Conservation (phyloP, 1,140 invertebrate species). For the Drosophila ananassae region DNA sequence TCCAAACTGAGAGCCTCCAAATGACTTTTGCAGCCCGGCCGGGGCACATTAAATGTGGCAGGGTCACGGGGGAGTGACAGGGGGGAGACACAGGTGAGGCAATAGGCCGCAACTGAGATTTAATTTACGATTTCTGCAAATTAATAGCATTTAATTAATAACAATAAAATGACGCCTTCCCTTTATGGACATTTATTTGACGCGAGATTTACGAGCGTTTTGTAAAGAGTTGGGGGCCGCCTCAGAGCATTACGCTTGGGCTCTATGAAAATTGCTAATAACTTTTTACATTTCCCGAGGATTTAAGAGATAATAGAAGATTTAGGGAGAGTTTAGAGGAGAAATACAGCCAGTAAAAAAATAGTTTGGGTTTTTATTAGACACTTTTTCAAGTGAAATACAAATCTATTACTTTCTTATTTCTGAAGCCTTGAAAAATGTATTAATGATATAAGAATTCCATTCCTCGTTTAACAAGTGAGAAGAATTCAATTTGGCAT, state of each 20-base stretch:
- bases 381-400: too few species aligned
- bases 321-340: constrained; percentile 2
- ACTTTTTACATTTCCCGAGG: neutral
- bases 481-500: constrained; percentile 3
- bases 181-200: constrained; percentile 80
- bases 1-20: constrained; percentile 46
- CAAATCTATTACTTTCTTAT: too few species aligned
- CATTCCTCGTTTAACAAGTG: neutral
- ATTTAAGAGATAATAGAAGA: neutral
- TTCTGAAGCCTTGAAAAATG: too few species aligned
- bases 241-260: neutral
- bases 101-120: constrained; percentile 60
- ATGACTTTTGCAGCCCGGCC: constrained; percentile 62
- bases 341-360: neutral
- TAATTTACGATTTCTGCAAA: constrained; percentile 83
- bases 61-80: constrained; percentile 15
- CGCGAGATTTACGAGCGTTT: constrained; percentile 64
- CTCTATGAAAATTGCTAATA: constrained; percentile 9
- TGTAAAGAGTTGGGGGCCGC: constrained; percentile 10
- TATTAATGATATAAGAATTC: neutral
- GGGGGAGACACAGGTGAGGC: constrained; percentile 29
- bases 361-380: neutral
- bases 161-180: constrained; percentile 81
- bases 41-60: constrained; percentile 65
- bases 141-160: constrained; percentile 83